phyloP scores from a whole-genome alignment of 2,888 invertebrate species.

The Matsumyia berberina region DNA sequence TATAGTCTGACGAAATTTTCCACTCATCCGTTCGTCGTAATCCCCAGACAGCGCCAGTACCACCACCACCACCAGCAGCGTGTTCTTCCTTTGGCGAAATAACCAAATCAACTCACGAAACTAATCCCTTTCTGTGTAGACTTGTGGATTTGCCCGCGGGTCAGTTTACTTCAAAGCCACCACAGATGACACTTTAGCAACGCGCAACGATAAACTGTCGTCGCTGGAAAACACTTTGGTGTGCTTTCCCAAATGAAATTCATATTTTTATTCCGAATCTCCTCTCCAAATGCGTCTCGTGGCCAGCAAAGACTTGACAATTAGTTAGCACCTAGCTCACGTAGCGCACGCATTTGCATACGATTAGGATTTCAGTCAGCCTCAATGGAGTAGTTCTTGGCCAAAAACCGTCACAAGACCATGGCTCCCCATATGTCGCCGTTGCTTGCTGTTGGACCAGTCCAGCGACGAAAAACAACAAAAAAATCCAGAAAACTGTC shows the following conservation, averaged over 20 bases:
- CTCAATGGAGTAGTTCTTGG: conserved; percentile 39
- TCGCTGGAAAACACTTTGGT: conserved; percentile 26
- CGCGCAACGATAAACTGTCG: conserved; percentile 61
- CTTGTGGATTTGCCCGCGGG: conserved; percentile 24
- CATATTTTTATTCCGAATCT: conserved; percentile 49
- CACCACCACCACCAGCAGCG: background rate
- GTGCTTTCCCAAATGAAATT: conserved; percentile 58
- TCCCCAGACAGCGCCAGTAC: conserved; percentile 2
- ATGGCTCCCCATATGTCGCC: conserved; percentile 36
- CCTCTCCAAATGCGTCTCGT: conserved; percentile 19
- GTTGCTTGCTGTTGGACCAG: conserved; percentile 26
- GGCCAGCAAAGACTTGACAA: conserved; percentile 37
- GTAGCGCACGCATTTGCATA: conserved; percentile 60
- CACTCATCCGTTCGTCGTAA: conserved; percentile 47
- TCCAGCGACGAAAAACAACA: conserved; percentile 6
- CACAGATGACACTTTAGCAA: conserved; percentile 58
- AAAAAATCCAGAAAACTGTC: conserved; percentile 28
- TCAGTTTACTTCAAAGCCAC: conserved; percentile 3
- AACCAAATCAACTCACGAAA: conserved; percentile 58
- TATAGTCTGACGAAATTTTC: conserved; percentile 58
- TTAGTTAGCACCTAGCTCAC: conserved; percentile 71
- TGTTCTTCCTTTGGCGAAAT: conserved; percentile 49
- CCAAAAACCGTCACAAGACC: conserved; percentile 38
- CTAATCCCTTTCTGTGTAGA: conserved; percentile 43
- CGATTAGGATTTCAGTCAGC: conserved; percentile 56